Evolutionary conservation across 2,888 invertebrate species (phyloP).

Genomic region (Odontomyia ornata): DNA sequence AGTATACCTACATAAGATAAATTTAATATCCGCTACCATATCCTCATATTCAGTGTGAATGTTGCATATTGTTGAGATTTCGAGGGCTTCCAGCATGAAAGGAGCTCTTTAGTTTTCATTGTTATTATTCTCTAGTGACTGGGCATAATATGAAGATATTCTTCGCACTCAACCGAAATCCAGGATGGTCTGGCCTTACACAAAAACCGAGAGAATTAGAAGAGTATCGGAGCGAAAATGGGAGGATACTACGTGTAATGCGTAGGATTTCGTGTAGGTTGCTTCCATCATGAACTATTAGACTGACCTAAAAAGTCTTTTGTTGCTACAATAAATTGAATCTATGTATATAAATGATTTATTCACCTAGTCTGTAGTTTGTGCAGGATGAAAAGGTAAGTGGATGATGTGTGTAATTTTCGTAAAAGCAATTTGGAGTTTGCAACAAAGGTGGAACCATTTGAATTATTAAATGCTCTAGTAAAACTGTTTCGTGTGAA

Average conservation of each 20-base stretch:
- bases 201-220: no score
- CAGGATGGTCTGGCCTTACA: no score
- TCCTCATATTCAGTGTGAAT: not conserved
- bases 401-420: no score
- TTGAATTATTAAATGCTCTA: no score
- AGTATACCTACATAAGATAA: constrained; percentile 13
- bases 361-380: not conserved
- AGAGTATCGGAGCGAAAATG: no score
- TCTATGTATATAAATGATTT: constrained; percentile 31
- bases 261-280: not conserved
- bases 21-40: not conserved
- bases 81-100: not conserved
- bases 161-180: not conserved
- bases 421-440: no score
- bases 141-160: constrained; percentile 17
- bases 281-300: constrained; percentile 10
- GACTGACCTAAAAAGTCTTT: constrained; percentile 24
- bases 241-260: not conserved
- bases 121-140: constrained; percentile 32
- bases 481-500: no score
- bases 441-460: no score
- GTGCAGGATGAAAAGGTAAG: no score
- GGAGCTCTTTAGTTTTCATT: constrained; percentile 34
- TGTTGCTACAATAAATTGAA: constrained; percentile 36
- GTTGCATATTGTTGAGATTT: constrained; percentile 4